These are phyloP conservation scores for Entomobrya multifasciata DNA, from an alignment of 2,888 invertebrate species.

Conservation along the genomic window DNA sequence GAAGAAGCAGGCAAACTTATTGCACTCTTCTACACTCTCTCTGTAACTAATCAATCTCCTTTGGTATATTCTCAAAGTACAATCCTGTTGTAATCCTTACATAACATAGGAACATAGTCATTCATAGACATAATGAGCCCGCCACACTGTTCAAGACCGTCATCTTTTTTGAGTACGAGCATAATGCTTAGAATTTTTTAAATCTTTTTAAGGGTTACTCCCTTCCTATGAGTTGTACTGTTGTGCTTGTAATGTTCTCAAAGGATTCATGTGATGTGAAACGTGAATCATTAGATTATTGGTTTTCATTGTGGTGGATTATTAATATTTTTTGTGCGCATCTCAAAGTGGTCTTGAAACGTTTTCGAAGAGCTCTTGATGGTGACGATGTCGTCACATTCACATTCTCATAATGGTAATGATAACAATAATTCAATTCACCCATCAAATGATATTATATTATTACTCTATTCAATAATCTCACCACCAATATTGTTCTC, in stretches of 20 bases:
- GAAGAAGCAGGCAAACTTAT: not conserved
- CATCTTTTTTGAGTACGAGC: slow-evolving; percentile 8
- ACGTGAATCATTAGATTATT: slow-evolving; percentile 7
- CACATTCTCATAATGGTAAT: slow-evolving; percentile 8
- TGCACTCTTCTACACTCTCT: not conserved
- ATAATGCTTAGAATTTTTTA: not conserved
- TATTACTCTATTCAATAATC: not conserved
- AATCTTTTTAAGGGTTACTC: slow-evolving; percentile 40
- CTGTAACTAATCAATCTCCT: slow-evolving; percentile 29
- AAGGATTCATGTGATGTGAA: not conserved
- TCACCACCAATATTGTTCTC: not conserved
- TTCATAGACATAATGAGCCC: slow-evolving; percentile 14
- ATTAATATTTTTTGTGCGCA: slow-evolving; percentile 2
- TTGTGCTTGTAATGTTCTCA: too few relatives aligned
- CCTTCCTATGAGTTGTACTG: too few relatives aligned
- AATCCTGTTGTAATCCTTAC: slow-evolving; percentile 18
- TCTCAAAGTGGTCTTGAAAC: slow-evolving; percentile 47
- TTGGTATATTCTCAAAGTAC: not conserved
- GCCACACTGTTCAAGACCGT: not conserved
- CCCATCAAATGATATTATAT: slow-evolving; percentile 33
- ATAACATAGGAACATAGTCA: not conserved
- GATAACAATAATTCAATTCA: slow-evolving; percentile 25
- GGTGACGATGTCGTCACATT: slow-evolving; percentile 58
- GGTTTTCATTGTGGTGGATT: slow-evolving; percentile 42
- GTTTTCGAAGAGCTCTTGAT: slow-evolving; percentile 48